Evolutionary conservation across 2,797 vertebrate genomes (phyloP).

Genomic region (Propithecus deckenii): DNA sequence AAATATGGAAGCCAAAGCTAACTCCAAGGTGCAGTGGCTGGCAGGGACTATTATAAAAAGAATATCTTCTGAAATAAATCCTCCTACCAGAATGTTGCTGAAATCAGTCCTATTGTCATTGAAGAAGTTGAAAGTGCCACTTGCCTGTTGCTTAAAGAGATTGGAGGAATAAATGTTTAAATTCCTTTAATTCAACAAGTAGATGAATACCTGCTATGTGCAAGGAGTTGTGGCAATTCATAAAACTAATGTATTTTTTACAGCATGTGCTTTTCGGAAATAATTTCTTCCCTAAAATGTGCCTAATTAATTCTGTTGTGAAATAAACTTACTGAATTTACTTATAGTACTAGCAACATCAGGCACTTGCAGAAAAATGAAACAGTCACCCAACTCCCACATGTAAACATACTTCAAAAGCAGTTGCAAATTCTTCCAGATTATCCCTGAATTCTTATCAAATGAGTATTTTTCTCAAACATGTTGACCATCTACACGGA

Average conservation of each 20-base stretch:
- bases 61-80: neutral
- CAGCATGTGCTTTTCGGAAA: neutral
- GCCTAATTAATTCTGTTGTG: neutral
- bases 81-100: neutral
- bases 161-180: neutral
- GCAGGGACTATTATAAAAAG: neutral
- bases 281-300: neutral
- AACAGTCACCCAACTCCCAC: neutral
- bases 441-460: slow-evolving; percentile 21
- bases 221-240: neutral
- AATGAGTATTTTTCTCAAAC: neutral
- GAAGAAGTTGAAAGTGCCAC: neutral
- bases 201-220: neutral
- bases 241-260: neutral
- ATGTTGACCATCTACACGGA: neutral
- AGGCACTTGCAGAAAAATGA: slow-evolving; percentile 36
- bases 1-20: neutral
- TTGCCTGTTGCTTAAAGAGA: neutral
- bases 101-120: neutral
- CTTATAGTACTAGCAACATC: neutral
- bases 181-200: neutral
- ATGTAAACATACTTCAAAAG: neutral
- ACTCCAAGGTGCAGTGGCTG: neutral
- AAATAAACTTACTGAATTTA: neutral
- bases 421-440: neutral